Percentiles rank a stretch among this genome's conserved stretches.
These are phyloP conservation scores for Montipora sp. DNA, from an alignment of 64 coral and sea anemone species.

Conservation along the genomic window DNA sequence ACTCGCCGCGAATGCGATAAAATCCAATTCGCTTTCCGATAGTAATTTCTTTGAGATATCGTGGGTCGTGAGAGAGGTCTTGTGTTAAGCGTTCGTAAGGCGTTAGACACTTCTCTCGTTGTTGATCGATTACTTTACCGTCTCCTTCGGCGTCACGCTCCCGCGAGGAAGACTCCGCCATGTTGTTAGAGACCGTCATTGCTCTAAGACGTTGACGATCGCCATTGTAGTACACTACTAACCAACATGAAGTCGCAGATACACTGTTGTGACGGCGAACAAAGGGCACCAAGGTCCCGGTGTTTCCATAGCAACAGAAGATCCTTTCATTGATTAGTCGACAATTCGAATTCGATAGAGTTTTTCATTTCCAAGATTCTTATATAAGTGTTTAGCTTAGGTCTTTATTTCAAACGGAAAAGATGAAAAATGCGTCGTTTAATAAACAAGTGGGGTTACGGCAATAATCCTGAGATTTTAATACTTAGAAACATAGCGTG, in stretches of 20 bases:
- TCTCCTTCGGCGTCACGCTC: constrained; percentile 38
- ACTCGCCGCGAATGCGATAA: constrained; percentile 95
- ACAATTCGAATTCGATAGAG: not conserved
- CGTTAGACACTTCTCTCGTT: constrained; percentile 72
- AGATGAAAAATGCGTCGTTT: not conserved
- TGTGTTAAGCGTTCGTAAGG: constrained; percentile 82
- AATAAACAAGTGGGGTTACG: not conserved
- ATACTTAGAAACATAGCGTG: not conserved
- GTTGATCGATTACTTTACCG: constrained; percentile 49
- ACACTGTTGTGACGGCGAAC: constrained; percentile 47
- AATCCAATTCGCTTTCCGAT: constrained; percentile 98
- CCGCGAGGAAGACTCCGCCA: constrained; percentile 73
- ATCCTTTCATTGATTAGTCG: not conserved
- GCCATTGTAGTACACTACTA: constrained; percentile 3
- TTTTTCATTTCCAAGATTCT: not conserved
- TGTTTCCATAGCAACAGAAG: constrained; percentile 71
- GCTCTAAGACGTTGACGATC: not conserved
- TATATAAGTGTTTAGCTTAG: not conserved
- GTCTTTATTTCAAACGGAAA: not conserved
- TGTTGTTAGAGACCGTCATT: constrained; percentile 90
- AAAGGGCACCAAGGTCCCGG: constrained; percentile 25
- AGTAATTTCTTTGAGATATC: constrained; percentile 89
- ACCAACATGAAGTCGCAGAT: not conserved
- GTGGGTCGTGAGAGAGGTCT: constrained; percentile 85
- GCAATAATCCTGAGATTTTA: not conserved